Evolutionary conservation across 1,140 invertebrate genomes (phyloP).

Genomic region (Sarcophaga peregrina): DNA sequence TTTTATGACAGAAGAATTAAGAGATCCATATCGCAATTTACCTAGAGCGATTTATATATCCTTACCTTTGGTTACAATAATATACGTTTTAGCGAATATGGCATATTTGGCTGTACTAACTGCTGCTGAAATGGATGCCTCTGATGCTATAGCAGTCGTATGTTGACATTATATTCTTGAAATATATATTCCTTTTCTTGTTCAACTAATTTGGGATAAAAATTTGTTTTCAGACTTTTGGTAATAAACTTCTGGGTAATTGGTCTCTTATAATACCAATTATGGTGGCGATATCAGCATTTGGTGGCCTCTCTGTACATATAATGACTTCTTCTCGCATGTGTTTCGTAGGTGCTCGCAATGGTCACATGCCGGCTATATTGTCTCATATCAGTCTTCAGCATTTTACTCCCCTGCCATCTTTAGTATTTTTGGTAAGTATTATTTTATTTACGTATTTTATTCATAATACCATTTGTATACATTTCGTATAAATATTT

Average conservation of each 20-base stretch:
- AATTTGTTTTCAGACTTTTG: slow-evolving; percentile 76
- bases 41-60: slow-evolving; percentile 95
- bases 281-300: slow-evolving; percentile 86
- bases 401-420: slow-evolving; percentile 85
- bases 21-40: slow-evolving; percentile 93
- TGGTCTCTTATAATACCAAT: slow-evolving; percentile 84
- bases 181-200: background rate
- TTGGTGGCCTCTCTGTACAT: slow-evolving; percentile 88
- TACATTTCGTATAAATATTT: slow-evolving; percentile 28
- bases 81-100: slow-evolving; percentile 93
- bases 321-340: slow-evolving; percentile 91
- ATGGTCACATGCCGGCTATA: slow-evolving; percentile 87
- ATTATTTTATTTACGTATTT: slow-evolving; percentile 7
- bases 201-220: background rate
- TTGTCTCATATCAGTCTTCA: slow-evolving; percentile 87
- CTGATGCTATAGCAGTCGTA: slow-evolving; percentile 95
- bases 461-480: slow-evolving; percentile 39
- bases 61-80: slow-evolving; percentile 86
- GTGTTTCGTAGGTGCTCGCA: slow-evolving; percentile 90
- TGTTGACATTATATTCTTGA: slow-evolving; percentile 62
- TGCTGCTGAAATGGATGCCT: slow-evolving; percentile 82
- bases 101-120: slow-evolving; percentile 93
- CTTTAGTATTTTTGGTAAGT: slow-evolving; percentile 85
- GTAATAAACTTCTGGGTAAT: slow-evolving; percentile 77
- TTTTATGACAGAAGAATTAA: slow-evolving; percentile 96